Percentiles rank a stretch among this genome's conserved stretches.
These are phyloP conservation scores for Pseudomyrmex dendroicus DNA, from an alignment of 1,140 invertebrate genomes.

Conservation along the genomic window DNA sequence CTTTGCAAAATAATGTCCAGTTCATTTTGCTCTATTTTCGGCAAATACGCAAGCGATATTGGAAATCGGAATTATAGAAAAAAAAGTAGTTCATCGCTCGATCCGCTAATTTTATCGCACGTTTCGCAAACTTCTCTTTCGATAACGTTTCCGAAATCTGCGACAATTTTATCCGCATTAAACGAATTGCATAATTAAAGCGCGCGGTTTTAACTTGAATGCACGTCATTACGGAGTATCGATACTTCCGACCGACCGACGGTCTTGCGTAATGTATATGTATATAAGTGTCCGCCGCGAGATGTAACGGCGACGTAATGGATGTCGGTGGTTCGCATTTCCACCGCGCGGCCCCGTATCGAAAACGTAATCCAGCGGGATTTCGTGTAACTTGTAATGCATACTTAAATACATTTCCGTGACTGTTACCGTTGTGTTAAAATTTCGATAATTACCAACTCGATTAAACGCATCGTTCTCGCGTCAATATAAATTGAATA, in stretches of 20 bases:
- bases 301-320: conserved; percentile 49
- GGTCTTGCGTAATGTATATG: conserved; percentile 9
- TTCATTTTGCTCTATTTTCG: no score
- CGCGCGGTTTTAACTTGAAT: conserved; percentile 46
- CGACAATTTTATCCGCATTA: conserved; percentile 46
- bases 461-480: conserved; percentile 2
- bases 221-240: conserved; percentile 19
- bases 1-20: no score
- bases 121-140: not conserved
- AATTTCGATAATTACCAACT: conserved; percentile 33
- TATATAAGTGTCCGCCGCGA: conserved; percentile 29
- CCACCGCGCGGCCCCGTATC: not conserved
- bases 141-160: conserved; percentile 8
- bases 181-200: conserved; percentile 52
- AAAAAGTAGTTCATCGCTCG: not conserved
- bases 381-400: conserved; percentile 46
- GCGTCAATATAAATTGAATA: not conserved
- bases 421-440: conserved; percentile 15
- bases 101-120: conserved; percentile 15
- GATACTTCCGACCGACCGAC: conserved; percentile 28
- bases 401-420: conserved; percentile 52
- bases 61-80: no score
- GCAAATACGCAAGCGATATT: no score
- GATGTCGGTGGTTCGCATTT: conserved; percentile 38
- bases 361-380: conserved; percentile 30